Evolutionary conservation across 1,140 invertebrate genomes (phyloP).

Genomic region (Drosophila bocqueti): DNA sequence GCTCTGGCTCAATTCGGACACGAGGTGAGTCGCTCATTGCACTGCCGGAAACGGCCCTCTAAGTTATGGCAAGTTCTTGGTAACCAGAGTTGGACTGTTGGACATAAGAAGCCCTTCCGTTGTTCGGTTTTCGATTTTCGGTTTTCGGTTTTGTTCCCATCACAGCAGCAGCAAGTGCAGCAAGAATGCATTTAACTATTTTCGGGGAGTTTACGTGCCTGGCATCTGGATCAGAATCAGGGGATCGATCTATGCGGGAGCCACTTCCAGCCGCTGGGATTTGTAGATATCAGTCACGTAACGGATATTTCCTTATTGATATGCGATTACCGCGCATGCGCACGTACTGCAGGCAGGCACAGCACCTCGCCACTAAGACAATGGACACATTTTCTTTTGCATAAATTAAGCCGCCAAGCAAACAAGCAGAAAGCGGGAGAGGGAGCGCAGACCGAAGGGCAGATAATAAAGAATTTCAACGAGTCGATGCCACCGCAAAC

Average conservation of each 20-base stretch:
- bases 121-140: conserved; percentile 6
- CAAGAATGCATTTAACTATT: conserved; percentile 57
- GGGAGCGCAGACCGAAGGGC: conserved; percentile 27
- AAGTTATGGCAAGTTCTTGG: conserved; percentile 54
- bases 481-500: conserved; percentile 60
- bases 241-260: conserved; percentile 54
- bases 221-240: conserved; percentile 61
- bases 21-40: conserved; percentile 69
- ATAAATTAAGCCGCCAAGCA: conserved; percentile 74
- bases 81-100: conserved; percentile 21
- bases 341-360: conserved; percentile 66
- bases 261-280: conserved; percentile 33
- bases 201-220: conserved; percentile 61
- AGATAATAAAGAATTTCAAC: conserved; percentile 60
- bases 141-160: conserved; percentile 52
- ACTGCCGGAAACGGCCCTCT: conserved; percentile 48
- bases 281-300: conserved; percentile 84
- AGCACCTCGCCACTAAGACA: conserved; percentile 57
- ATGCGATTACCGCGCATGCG: conserved; percentile 82
- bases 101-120: conserved; percentile 25
- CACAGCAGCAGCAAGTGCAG: conserved; percentile 58
- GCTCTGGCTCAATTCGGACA: conserved; percentile 74
- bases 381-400: conserved; percentile 71
- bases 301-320: conserved; percentile 85
- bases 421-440: conserved; percentile 36